phyloP scores from a whole-genome alignment of 2,797 vertebrate genomes.

The Lutjanus argentimaculatus region DNA sequence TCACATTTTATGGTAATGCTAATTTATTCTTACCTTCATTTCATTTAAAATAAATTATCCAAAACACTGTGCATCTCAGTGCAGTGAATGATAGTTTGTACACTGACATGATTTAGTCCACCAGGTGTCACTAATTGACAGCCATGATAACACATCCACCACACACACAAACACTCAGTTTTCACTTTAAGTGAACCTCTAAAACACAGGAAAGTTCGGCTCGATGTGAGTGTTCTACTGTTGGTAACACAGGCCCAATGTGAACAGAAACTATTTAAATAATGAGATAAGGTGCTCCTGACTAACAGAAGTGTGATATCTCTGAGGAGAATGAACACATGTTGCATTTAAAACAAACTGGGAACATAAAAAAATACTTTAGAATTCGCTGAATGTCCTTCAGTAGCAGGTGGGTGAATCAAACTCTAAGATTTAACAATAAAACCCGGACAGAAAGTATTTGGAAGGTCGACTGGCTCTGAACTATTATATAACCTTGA shows the following conservation, averaged over 20 bases:
- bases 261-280: neutral
- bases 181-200: neutral
- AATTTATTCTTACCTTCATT: neutral
- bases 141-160: slow-evolving; percentile 2
- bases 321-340: neutral
- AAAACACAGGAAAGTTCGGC: neutral
- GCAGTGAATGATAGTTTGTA: neutral
- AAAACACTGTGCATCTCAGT: too few relatives aligned
- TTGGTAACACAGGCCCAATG: neutral
- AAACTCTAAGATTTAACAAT: neutral
- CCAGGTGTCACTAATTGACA: slow-evolving; percentile 79
- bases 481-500: neutral
- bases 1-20: neutral
- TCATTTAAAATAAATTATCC: neutral
- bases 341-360: neutral
- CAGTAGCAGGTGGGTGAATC: neutral
- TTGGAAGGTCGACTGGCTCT: neutral
- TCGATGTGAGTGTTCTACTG: neutral
- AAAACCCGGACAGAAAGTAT: neutral
- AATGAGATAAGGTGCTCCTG: neutral
- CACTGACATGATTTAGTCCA: slow-evolving; percentile 50
- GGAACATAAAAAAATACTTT: neutral
- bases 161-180: neutral
- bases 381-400: neutral
- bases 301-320: neutral